Base-by-base conservation (phyloP, 2,113 vertebrate species). In the Gnathonemus longibarbis region DNA sequence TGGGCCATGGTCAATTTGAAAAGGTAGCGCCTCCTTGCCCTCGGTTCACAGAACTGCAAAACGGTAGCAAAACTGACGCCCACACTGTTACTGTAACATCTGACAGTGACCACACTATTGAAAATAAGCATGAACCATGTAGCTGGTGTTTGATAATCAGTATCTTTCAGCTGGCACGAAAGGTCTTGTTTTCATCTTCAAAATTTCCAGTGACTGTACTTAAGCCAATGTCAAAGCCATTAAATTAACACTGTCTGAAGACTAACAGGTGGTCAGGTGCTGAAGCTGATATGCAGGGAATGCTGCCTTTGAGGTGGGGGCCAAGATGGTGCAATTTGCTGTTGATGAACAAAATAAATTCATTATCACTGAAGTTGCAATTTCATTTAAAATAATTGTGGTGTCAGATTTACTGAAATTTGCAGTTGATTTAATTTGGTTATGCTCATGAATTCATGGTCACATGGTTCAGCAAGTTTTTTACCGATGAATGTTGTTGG, bases 1-100 rank as follows among this genome's bases (percentile, higher is more conserved):
- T 99, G 98, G 98, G 98, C 98, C 92, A 99, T 99, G 98, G 98
- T 99, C 92, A 99, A 99, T 95, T 96, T 99, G 74, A 99, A 99
- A 96, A 99, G 98, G 94, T 92, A 62, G 52, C 45, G 46, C 5
- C 19, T 35, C n/a, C 21, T 83, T 85, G 35, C 21, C 35, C 77
- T 77, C 9, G 39, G 77, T 46, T 70, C 31, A 19, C 4, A 2
- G 42, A 24, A 15, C 42, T 49, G 13, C 48, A 83, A 39, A n/a
- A 45, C 21, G 66, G 10, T 31, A n/a, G 31, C 11, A n/a, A 21
- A 45, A 48, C 19, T 35, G 17, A 84, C 19, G 1, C 35, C 15
- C 5, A 2, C 7, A 80, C 46, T 45, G 19, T 45, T 21, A 66
- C n/a, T 13, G 27, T 87, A 35, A 58, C 35, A 56, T 17, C 49